A percentile compares a stretch with the other conserved stretches of the same genome.
These are phyloP conservation scores for Entomobrya proxima DNA, from an alignment of 2,888 invertebrate genomes.

Conservation along the genomic window DNA sequence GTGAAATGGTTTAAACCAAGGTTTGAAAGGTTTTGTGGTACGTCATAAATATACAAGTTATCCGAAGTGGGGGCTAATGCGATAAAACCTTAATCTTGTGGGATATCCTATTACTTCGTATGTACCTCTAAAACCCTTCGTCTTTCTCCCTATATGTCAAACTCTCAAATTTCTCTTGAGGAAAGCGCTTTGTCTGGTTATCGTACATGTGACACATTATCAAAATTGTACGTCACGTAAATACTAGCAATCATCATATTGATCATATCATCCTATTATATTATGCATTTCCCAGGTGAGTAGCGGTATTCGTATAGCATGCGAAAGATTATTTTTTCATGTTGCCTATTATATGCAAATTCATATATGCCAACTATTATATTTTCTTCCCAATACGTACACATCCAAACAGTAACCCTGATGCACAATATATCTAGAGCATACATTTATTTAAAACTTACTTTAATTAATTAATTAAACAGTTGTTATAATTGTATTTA, in stretches of 20 bases:
- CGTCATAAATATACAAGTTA: too few relatives aligned
- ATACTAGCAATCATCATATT: not conserved
- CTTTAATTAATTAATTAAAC: not conserved
- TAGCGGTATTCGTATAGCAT: constrained; percentile 1
- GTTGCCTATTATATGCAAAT: not conserved
- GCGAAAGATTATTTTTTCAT: not conserved
- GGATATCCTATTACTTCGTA: not conserved
- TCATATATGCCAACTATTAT: too few relatives aligned
- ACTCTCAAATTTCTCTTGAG: constrained; percentile 10
- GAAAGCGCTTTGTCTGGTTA: constrained; percentile 44
- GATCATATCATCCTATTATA: not conserved
- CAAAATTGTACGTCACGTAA: not conserved
- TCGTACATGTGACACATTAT: not conserved
- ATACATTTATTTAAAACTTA: not conserved
- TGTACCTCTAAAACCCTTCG: not conserved
- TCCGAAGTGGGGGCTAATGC: too few relatives aligned
- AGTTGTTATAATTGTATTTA: not conserved
- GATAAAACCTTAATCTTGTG: too few relatives aligned
- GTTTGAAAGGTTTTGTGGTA: too few relatives aligned
- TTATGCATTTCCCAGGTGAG: not conserved
- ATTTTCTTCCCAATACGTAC: not conserved
- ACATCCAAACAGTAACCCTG: constrained; percentile 21
- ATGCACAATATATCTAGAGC: not conserved
- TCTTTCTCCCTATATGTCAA: constrained; percentile 26
- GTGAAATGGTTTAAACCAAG: too few relatives aligned